A percentile compares a stretch with the other conserved stretches of the same genome.
Conservation (phyloP, 2,797 vertebrate species). For the Megalops cyprinoides region DNA sequence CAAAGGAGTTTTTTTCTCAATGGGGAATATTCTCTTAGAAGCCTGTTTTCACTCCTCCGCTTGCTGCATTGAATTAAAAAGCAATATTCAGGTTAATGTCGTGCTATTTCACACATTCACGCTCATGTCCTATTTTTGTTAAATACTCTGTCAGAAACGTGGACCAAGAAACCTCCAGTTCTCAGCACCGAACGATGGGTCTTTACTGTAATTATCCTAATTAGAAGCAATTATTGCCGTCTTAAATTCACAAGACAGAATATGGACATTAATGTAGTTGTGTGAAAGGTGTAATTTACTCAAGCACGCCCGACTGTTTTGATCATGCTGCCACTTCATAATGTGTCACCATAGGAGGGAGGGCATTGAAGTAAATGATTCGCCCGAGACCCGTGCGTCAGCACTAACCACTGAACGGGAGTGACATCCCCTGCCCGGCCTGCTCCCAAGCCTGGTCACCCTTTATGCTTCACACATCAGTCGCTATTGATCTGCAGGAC, state of each 20-base stretch:
- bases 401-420: neutral
- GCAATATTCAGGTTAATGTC: neutral
- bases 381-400: neutral
- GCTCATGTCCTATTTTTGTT: neutral
- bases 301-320: conserved; percentile 12
- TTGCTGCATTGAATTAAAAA: neutral
- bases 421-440: neutral
- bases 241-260: conserved; percentile 45
- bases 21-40: neutral
- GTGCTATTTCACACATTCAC: neutral
- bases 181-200: conserved; percentile 12
- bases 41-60: neutral
- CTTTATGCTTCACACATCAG: neutral
- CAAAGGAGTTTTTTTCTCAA: conserved; percentile 16
- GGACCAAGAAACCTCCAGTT: neutral
- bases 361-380: neutral
- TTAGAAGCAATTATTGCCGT: conserved; percentile 49
- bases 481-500: neutral
- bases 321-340: neutral
- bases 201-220: conserved; percentile 36
- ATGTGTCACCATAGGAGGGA: neutral
- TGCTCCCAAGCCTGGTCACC: no score
- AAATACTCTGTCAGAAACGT: neutral
- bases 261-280: conserved; percentile 39
- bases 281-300: conserved; percentile 6